A percentile compares a stretch with the other conserved stretches of the same genome.
These are phyloP conservation scores for Saguinus imperator DNA, from an alignment of 2,113 vertebrate species.

Conservation along the genomic window DNA sequence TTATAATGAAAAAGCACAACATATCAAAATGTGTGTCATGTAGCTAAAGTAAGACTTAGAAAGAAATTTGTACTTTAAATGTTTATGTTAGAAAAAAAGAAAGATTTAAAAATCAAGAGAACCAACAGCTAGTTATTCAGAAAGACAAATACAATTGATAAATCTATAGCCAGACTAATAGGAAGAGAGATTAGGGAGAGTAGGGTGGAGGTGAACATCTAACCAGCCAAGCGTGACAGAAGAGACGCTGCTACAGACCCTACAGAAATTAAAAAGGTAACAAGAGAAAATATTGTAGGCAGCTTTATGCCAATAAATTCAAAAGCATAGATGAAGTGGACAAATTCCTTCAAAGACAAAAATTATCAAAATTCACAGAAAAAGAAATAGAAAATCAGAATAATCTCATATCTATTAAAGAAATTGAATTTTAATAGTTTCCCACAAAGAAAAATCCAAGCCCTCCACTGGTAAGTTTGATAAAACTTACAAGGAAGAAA, in stretches of 20 bases:
- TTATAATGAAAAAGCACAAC: not conserved
- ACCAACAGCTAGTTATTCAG: not conserved
- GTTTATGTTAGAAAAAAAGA: not conserved
- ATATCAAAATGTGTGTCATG: not conserved
- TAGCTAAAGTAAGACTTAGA: not conserved
- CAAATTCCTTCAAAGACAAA: not conserved
- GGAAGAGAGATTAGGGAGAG: not conserved
- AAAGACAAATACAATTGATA: not conserved
- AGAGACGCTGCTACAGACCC: not conserved
- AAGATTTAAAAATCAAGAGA: not conserved
- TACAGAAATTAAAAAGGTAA: not conserved
- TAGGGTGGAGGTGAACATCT: too few species aligned
- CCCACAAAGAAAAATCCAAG: not conserved
- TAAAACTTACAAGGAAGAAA: constrained; percentile 1
- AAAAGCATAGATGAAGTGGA: not conserved
- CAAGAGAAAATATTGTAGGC: not conserved
- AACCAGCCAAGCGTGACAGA: not conserved
- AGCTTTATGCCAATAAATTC: not conserved
- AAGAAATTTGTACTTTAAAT: not conserved
- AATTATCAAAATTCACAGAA: not conserved
- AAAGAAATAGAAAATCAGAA: not conserved
- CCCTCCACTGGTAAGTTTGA: not conserved
- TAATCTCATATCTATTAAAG: not conserved
- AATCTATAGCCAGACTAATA: not conserved
- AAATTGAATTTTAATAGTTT: not conserved